Evolutionary conservation across 2,888 invertebrate species (phyloP).

Genomic region (Melieria crassipennis): DNA sequence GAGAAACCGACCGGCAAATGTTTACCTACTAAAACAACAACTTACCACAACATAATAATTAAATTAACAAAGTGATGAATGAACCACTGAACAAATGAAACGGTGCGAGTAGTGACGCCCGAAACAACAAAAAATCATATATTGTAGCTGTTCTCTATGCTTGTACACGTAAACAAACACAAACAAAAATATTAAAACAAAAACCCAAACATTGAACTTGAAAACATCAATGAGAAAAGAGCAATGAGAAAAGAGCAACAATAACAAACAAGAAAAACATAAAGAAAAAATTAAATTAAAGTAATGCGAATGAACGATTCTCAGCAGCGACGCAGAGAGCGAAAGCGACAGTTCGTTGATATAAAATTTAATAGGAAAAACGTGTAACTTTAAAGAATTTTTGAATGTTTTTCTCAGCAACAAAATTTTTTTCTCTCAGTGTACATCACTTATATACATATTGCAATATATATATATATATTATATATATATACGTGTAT

Average conservation of each 20-base stretch:
- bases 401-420: slow-evolving; percentile 22
- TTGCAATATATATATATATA: slow-evolving; percentile 2
- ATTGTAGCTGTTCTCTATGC: slow-evolving; percentile 10
- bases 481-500: slow-evolving; percentile 14
- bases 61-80: neutral
- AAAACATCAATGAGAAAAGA: slow-evolving; percentile 19
- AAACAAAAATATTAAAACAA: slow-evolving; percentile 13
- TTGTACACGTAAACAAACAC: slow-evolving; percentile 13
- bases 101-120: neutral
- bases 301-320: neutral
- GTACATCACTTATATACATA: slow-evolving; percentile 54
- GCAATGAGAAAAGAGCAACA: neutral
- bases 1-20: slow-evolving; percentile 11
- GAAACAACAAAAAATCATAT: slow-evolving; percentile 13
- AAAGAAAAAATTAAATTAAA: neutral
- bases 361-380: neutral
- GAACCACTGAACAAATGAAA: neutral
- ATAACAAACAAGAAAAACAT: neutral
- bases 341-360: too few species aligned
- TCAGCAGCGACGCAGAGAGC: neutral
- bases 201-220: slow-evolving; percentile 7
- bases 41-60: too few species aligned
- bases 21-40: neutral
- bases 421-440: slow-evolving; percentile 45
- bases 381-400: neutral